Evolutionary conservation across 1,140 invertebrate species (phyloP), one percentile per base, ranked within the genome.

Genomic region (Hyposmocoma kahamanoa): DNA sequence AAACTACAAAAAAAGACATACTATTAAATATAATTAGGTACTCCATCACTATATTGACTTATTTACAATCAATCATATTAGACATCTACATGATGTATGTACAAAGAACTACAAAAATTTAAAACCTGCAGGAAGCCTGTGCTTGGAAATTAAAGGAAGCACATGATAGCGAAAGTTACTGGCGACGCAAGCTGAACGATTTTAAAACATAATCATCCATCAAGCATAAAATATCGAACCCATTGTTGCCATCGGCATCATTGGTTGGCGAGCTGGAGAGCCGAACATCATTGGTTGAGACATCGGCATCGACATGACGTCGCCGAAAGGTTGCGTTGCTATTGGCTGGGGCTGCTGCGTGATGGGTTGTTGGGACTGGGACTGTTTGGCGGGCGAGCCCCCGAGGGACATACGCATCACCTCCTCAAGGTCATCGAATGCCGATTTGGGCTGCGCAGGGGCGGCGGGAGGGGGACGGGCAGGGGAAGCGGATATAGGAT

Each of bases 381-480:
- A 84, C 13, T 89, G 55, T 52, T 83, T 82, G 22, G 89, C 88
- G 10, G 91, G 90, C 53, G 90, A 90, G 30, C 88, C 89, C 46
- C 90, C 90, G 63, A 92, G 86, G 41, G 90, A 90, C 87, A 90
- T 89, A 13, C 90, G 82, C 72, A 93, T 92, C 52, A 88, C 90
- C 67, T 92, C 90, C 67, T 92, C 91, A 28, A 93, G 82, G 67
- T 93, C 91, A 60, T 92, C 91, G 66, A 92, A 89, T 17, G 91
- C 91, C 61, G 88, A 91, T 67, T 91, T 91, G 41, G 87, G 81
- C 42, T 87, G 75, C 41, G 75, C 58, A 36, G 84, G 69, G 52
- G 77, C 56, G 19, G 77, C 57, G 32, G 84, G 72, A 30, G 79
- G 71, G 19, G 86, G 85, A 55, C 87, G 87, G 52, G 89, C 87